These are phyloP conservation scores for Trichonephila inaurata DNA, from an alignment of 1,140 invertebrate genomes.

Conservation along the genomic window DNA sequence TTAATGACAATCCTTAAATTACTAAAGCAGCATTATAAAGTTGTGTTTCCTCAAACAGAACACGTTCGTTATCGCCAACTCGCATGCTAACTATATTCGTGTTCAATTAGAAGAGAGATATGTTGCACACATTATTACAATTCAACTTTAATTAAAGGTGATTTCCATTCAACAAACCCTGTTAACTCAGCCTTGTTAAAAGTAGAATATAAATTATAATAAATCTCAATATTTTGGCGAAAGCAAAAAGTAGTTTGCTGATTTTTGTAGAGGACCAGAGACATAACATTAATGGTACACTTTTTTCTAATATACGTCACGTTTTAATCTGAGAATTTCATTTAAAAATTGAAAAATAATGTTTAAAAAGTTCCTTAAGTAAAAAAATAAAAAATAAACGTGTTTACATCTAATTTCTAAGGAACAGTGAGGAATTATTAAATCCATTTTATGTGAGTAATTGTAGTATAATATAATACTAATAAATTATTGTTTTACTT, in stretches of 20 bases:
- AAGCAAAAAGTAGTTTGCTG: neutral
- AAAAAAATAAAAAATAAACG: no score
- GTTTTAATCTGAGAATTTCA: no score
- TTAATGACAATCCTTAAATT: conserved; percentile 44
- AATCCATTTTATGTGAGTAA: no score
- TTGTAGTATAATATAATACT: no score
- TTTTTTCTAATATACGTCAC: no score
- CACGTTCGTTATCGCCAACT: conserved; percentile 11
- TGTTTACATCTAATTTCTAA: no score
- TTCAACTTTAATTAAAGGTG: neutral
- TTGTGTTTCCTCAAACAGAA: neutral
- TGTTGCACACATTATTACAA: neutral
- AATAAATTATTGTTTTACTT: no score
- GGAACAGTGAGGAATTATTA: no score
- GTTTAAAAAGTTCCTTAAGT: no score
- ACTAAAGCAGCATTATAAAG: neutral
- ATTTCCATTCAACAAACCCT: neutral
- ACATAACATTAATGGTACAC: no score
- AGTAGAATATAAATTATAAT: neutral
- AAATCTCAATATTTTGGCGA: no score
- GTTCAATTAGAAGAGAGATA: neutral
- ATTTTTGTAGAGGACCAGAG: neutral
- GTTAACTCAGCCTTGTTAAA: neutral
- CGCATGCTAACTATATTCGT: neutral
- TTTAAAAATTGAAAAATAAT: no score